Conservation (phyloP, 2,888 invertebrate genomes). For the Melolontha melolontha region DNA sequence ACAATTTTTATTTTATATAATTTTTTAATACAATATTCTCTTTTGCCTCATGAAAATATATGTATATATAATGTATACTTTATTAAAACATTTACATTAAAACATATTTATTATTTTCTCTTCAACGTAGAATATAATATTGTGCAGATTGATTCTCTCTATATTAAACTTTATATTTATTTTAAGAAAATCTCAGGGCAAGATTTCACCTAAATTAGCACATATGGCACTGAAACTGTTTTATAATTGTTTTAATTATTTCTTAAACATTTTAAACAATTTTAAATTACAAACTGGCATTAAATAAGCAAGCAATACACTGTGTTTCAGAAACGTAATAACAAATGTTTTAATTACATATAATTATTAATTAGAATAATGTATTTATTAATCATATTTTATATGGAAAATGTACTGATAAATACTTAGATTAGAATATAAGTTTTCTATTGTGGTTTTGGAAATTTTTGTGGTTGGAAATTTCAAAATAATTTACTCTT, state of each 20-base stretch:
- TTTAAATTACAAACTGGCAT: too few relatives aligned
- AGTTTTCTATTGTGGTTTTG: neutral
- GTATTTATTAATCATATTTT: too few relatives aligned
- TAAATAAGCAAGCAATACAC: neutral
- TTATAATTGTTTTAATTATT: slow-evolving; percentile 8
- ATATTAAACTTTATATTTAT: slow-evolving; percentile 26
- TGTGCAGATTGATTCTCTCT: slow-evolving; percentile 30
- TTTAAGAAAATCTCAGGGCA: slow-evolving; percentile 46
- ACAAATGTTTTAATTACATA: neutral
- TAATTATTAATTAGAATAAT: too few relatives aligned
- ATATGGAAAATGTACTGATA: too few relatives aligned
- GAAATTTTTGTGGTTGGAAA: too few relatives aligned
- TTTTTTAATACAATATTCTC: slow-evolving; percentile 43
- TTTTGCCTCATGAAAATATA: slow-evolving; percentile 27
- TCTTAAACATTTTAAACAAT: neutral
- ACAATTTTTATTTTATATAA: slow-evolving; percentile 41
- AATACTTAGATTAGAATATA: too few relatives aligned
- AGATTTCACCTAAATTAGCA: slow-evolving; percentile 46
- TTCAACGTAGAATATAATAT: slow-evolving; percentile 36
- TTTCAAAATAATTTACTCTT: too few relatives aligned
- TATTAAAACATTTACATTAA: slow-evolving; percentile 40
- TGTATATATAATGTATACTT: slow-evolving; percentile 47
- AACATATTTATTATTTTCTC: slow-evolving; percentile 42
- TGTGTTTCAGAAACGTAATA: neutral
- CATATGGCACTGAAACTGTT: slow-evolving; percentile 48